Evolutionary conservation across 2,888 invertebrate species (phyloP), one percentile per base, ranked within the genome.

Genomic region (Cheilosia pagana): DNA sequence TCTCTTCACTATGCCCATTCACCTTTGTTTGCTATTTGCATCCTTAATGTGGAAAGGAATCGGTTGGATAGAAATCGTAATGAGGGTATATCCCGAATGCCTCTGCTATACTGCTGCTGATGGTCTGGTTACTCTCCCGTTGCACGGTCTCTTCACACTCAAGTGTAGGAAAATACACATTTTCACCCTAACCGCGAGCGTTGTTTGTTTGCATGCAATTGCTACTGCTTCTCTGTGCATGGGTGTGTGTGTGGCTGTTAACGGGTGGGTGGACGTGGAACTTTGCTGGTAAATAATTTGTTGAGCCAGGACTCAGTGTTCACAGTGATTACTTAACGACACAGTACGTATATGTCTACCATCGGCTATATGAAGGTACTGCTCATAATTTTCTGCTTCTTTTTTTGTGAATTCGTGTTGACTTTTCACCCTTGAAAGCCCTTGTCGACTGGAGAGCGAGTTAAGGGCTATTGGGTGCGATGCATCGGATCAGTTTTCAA

Each of bases 21-120:
- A 83, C 83, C 79, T 83, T 83, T 83, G 83, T 83, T 83, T 79
- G 79, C n/a, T 83, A 83, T 83, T 83, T 83, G 74, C 83, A 83
- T 83, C 79, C 83, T 83, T 83, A 83, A 79, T 74, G 83, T 83
- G 63, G 70, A 83, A 74, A 74, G 63, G 74, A 83, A 74, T 83
- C 79, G 79, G 43, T 83, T 79, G 83, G 83, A 74, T 83, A 74
- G 74, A 79, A 83, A 79, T 83, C 74, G 79, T 83, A 83, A 83
- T 83, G 83, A 83, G 83, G 79, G 83, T 78, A 67, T 83, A 62
- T 67, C 68, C 70, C 74, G 60, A 72, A 72, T 74, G 60, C 62
- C 8, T n/a, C 19, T 19, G 6, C 16, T 16, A 10, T 45, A 7
- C 45, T 72, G 74, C 67, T 43, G 63, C 74, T 62, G 48, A 53